Percentiles rank a stretch among this genome's conserved stretches.
These are phyloP conservation scores for Aphis craccivora DNA, from an alignment of 1,140 invertebrate genomes.

Conservation along the genomic window DNA sequence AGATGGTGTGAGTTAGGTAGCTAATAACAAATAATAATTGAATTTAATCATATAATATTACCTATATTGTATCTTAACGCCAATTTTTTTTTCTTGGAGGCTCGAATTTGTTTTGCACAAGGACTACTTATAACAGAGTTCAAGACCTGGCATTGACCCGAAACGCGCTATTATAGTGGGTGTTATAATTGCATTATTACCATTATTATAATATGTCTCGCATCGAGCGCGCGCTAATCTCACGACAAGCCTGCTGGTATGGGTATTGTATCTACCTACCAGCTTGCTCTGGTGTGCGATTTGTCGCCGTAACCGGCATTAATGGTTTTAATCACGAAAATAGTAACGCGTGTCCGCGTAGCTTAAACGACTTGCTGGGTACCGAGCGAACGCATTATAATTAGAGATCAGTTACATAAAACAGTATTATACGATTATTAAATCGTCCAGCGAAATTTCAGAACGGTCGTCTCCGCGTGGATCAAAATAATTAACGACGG, in stretches of 20 bases:
- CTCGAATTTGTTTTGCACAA: background rate
- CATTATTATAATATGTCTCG: background rate
- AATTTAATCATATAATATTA: too few species aligned
- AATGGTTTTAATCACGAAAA: slow-evolving; percentile 5
- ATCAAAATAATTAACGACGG: background rate
- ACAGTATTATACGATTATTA: background rate
- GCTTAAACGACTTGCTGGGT: background rate
- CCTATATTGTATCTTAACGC: too few species aligned
- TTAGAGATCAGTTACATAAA: background rate
- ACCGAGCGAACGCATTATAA: background rate
- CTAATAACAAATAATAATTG: too few species aligned
- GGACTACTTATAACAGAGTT: background rate
- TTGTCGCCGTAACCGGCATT: background rate
- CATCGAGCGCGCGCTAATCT: background rate
- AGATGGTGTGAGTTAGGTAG: too few species aligned
- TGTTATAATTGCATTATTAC: background rate
- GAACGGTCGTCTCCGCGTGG: background rate
- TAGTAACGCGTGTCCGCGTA: background rate
- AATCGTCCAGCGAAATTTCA: background rate
- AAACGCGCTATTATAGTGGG: background rate
- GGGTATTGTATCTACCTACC: too few species aligned
- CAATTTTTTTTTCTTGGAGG: background rate
- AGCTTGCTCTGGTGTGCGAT: background rate
- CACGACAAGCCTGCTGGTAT: background rate
- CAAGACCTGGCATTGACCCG: background rate